Base-by-base conservation (phyloP, 2,797 vertebrate genomes). In the Heterohyrax brucei region DNA sequence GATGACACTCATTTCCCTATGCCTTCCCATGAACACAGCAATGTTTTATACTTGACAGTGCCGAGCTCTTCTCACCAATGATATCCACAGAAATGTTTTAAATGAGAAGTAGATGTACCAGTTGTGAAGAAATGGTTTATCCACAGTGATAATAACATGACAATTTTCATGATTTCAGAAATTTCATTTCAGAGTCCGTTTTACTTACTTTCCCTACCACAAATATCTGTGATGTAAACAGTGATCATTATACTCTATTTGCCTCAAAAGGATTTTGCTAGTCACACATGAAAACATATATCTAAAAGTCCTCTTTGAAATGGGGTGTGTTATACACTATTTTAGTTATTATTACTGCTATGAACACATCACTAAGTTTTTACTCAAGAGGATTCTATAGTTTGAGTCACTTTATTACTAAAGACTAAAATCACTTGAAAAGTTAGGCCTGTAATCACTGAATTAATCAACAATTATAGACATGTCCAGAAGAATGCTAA, bases 121-220 rank as follows among this genome's bases (percentile, higher is more conserved):
- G 30, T 44, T 87, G 14, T 30, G 91, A 95, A 88, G 19, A 93
- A 72, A 79, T 73, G 9, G 30, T 92, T 91, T 72, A 22, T 70
- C 10, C 19, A 19, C 50, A 83, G 5, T 62, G 33, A 28, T 66
- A 78, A 56, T 64, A 86, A 59, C 8, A 83, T 16, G 14, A 59
- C 46, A 75, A 3, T 73, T 53, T 61, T 44, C 64, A 59, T 24
- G 28, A 96, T 46, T 75, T 87, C 61, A 50, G 30, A 92, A 30
- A 30, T 61, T 95, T 89, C 19, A 91, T 66, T 75, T 82, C 33
- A 70, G 93, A 87, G 28, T 7, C 39, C 48, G 66, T 89, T 75
- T 56, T 72, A 56, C 88, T 30, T 70, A 12, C 53, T 89, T 86
- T 61, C 10, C 21, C 6, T 21, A 70, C 13, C 7, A 68, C 9